These are phyloP conservation scores for Mus minutoides DNA, from an alignment of 2,797 vertebrate genomes.

Conservation along the genomic window DNA sequence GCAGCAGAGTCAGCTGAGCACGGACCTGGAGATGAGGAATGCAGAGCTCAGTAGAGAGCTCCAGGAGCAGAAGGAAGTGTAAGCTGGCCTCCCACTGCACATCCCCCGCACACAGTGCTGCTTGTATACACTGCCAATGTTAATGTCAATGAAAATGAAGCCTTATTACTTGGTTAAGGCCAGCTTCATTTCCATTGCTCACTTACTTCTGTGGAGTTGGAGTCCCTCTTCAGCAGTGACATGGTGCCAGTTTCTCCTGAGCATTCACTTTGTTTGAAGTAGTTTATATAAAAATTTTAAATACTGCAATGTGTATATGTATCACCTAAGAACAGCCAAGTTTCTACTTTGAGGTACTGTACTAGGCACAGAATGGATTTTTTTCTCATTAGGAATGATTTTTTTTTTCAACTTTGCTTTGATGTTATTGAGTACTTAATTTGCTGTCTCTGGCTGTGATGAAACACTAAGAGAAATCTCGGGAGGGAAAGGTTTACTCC, in stretches of 20 bases:
- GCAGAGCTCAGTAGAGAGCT: slow-evolving; percentile 91
- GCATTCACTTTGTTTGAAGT: slow-evolving; percentile 46
- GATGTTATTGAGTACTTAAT: not conserved
- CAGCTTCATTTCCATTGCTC: not conserved
- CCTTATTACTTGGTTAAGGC: slow-evolving; percentile 19
- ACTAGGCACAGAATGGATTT: not conserved
- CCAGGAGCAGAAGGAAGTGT: slow-evolving; percentile 92
- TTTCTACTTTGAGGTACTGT: not conserved
- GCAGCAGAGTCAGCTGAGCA: slow-evolving; percentile 89
- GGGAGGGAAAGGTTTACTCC: not conserved
- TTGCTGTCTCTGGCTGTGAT: not conserved
- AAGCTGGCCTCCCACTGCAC: slow-evolving; percentile 79
- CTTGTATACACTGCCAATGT: slow-evolving; percentile 22
- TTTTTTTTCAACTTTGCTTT: slow-evolving; percentile 39
- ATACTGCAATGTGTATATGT: not conserved
- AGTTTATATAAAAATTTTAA: slow-evolving; percentile 2
- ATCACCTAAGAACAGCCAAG: not conserved
- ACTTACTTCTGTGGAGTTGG: not conserved
- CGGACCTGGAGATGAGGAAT: slow-evolving; percentile 89
- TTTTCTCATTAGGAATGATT: not conserved
- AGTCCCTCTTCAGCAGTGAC: slow-evolving; percentile 5
- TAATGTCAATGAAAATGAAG: slow-evolving; percentile 64
- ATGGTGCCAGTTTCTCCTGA: not conserved
- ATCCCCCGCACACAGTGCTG: not conserved
- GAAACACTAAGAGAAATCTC: not conserved